Evolutionary conservation across 1,140 invertebrate genomes (phyloP).

Genomic region (Ceratitis capitata): DNA sequence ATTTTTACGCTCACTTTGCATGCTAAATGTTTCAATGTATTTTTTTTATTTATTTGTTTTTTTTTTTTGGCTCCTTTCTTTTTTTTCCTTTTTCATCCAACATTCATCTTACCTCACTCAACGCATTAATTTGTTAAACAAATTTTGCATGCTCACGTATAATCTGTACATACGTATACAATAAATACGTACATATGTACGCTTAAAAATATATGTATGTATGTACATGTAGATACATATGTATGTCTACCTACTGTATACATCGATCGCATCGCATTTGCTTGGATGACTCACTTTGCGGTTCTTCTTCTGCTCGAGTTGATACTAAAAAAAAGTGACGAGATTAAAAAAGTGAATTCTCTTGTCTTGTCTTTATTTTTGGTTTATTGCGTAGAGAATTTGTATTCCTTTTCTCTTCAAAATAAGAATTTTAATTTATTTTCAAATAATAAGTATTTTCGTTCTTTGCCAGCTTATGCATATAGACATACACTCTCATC

Average conservation of each 20-base stretch:
- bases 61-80: neutral
- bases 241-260: neutral
- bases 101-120: neutral
- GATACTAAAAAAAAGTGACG: neutral
- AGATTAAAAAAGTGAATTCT: neutral
- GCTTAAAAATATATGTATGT: neutral
- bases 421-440: too few species aligned
- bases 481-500: too few species aligned
- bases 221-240: neutral
- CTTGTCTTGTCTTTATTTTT: neutral
- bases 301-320: neutral
- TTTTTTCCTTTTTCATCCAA: neutral
- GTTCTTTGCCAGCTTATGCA: neutral
- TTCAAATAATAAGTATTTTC: neutral
- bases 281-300: conserved; percentile 4
- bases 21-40: neutral
- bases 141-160: neutral
- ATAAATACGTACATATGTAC: neutral
- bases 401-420: neutral
- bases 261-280: conserved; percentile 7
- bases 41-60: neutral
- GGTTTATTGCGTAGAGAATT: neutral
- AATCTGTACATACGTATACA: neutral
- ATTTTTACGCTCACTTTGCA: conserved; percentile 14
- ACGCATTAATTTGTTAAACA: conserved; percentile 35